Base-by-base conservation (phyloP, 2,797 vertebrate genomes). In the Chiroxiphia lanceolata region DNA sequence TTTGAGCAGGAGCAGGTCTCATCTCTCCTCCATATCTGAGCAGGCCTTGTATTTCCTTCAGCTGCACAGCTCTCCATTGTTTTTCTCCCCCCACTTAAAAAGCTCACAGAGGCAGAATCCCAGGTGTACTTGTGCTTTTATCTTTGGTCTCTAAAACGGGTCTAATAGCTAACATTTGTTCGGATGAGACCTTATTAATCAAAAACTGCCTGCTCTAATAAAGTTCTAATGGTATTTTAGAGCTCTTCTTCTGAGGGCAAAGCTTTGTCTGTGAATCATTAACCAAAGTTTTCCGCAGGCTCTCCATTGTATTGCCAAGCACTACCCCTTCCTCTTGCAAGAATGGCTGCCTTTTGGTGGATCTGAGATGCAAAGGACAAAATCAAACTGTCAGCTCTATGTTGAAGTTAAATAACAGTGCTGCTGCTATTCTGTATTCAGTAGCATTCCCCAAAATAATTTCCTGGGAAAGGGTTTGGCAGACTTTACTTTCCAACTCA, bases 121-220 rank as follows among this genome's bases (percentile, higher is more conserved):
- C 6, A 3, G 11, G 6, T 59, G 42, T 63, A 15, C 21, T 63
- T 60, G 67, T 59, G 82, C 56, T 94, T 88, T 87, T 93, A 56
- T 91, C n/a, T 60, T 53, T 7, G 5, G 27, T 65, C 72, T 93
- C 47, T 51, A 29, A 91, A 93, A 78, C 3, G 2, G 34, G 40
- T 65, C 69, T 87, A 91, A 86, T 64, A 89, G 75, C 69, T 93
- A 87, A 79, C 38, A n/a, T 82, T 79, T 5, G 3, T 91, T 85
- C 68, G 67, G 74, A 74, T n/a, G 56, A 93, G 48, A 81, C 70
- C 51, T 93, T 86, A 91, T 90, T 90, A 79, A 92, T 92, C 89
- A 93, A 82, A 80, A 67, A 15, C 56, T 90, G 15, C 38, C 70
- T 77, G 34, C 65, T 67, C 33, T 59, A 72, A 40, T 79, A 70